Percentiles rank a stretch among this genome's conserved stretches.
Conservation (phyloP, 2,888 invertebrate species). For the Liposcelis brunnea region DNA sequence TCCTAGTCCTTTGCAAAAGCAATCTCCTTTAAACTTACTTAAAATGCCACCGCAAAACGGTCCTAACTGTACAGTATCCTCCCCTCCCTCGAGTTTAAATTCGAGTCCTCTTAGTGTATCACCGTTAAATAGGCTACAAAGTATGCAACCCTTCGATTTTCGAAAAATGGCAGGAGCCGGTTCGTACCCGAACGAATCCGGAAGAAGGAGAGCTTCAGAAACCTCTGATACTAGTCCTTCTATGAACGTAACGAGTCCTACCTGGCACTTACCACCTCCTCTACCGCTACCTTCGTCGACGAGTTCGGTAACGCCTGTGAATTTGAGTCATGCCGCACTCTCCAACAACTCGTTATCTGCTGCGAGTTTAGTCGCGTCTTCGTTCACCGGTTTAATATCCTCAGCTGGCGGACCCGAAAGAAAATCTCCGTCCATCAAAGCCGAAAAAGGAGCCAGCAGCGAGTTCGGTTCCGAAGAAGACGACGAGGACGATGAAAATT, state of each 20-base stretch:
- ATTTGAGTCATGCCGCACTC: constrained; percentile 31
- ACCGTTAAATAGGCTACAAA: constrained; percentile 76
- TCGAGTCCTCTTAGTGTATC: constrained; percentile 49
- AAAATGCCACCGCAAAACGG: constrained; percentile 30
- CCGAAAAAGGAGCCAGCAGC: constrained; percentile 29
- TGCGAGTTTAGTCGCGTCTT: constrained; percentile 42
- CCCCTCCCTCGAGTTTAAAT: constrained; percentile 38
- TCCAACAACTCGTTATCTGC: constrained; percentile 41
- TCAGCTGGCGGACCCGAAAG: constrained; percentile 24
- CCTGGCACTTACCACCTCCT: constrained; percentile 34
- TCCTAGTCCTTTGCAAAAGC: constrained; percentile 28
- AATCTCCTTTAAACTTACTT: constrained; percentile 27
- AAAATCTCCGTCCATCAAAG: constrained; percentile 24
- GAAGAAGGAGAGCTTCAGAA: constrained; percentile 17
- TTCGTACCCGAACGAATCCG: constrained; percentile 17
- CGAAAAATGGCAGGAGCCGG: constrained; percentile 39
- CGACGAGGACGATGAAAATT: constrained; percentile 40
- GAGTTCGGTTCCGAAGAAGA: constrained; percentile 37
- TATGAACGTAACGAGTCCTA: constrained; percentile 37
- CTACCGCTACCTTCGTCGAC: constrained; percentile 41
- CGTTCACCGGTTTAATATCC: constrained; percentile 40
- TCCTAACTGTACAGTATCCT: constrained; percentile 31
- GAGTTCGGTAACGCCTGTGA: constrained; percentile 29
- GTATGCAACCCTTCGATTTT: constrained; percentile 91
- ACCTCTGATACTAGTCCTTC: constrained; percentile 21